Percentiles rank a stretch among this genome's conserved stretches.
Evolutionary conservation across 30 jellyfish, hydroid and myxozoan species (phyloP).

Genomic region (Hydractinia symbiolongicarpus): DNA sequence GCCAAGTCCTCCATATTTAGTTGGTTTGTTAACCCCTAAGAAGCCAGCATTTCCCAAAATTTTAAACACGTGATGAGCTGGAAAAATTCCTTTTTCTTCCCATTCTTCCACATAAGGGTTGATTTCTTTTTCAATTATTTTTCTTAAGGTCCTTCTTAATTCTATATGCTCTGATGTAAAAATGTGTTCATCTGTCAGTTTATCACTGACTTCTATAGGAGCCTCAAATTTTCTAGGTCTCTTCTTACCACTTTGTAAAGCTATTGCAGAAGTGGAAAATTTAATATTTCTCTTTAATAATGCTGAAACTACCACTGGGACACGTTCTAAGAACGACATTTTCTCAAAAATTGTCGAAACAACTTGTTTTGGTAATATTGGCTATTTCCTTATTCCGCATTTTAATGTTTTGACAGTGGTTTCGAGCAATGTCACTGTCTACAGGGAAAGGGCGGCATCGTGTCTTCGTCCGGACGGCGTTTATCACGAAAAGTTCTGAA

Average conservation of each 20-base stretch:
- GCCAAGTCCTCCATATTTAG: conserved; percentile 91
- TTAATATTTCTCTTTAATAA: background rate
- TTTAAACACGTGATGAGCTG: conserved; percentile 85
- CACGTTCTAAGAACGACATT: too few species aligned
- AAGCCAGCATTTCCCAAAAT: conserved; percentile 85
- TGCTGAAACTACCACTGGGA: too few species aligned
- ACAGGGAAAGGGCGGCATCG: too few species aligned
- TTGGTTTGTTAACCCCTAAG: conserved; percentile 83
- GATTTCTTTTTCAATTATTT: conserved; percentile 67
- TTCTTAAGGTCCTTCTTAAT: conserved; percentile 57
- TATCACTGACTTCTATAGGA: conserved; percentile 63
- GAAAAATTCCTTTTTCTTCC: conserved; percentile 73
- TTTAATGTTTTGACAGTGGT: too few species aligned
- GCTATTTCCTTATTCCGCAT: too few species aligned
- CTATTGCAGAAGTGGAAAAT: conserved; percentile 8
- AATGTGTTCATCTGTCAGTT: conserved; percentile 61
- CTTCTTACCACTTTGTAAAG: background rate
- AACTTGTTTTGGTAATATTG: too few species aligned
- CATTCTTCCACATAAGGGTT: conserved; percentile 84
- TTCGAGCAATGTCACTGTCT: too few species aligned
- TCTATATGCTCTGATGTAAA: conserved; percentile 67
- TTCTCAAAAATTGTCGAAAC: too few species aligned
- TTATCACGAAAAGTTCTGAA: too few species aligned
- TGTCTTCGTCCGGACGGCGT: too few species aligned
- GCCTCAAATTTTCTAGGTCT: conserved; percentile 27